Base-by-base conservation (phyloP, 2,888 invertebrate genomes). In the Lutraria lutraria region DNA sequence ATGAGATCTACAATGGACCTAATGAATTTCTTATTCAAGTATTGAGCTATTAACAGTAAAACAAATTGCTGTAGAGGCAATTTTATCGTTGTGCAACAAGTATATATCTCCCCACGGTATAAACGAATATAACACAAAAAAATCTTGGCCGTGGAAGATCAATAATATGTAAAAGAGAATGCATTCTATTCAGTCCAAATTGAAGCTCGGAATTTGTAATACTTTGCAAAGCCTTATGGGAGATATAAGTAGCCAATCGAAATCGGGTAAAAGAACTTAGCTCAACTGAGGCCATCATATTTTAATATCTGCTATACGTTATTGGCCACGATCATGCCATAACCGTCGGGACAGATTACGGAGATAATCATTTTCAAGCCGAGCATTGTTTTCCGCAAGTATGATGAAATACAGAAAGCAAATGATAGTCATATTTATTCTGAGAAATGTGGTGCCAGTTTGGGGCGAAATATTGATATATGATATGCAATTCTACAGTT, bases 211-310 rank as follows among this genome's bases (percentile, higher is more conserved):
- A 72, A 76, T 34, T 76, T 19, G 31, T 15, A 34, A 76, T 34
- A 34, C 34, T 76, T 76, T 76, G 34, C 76, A 76, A 31, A 31
- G 76, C 76, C 76, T 76, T 76, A 34, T 76, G 76, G 76, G 76
- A 31, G 15, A 34, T 15, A 76, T 34, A 19, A 16, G 15, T 16
- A 76, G 29, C 76, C 76, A 76, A 76, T 76, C 76, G 31, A 31
- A 76, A 76, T 76, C 19, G 19, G 31, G 76, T 31, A 31, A 34
- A 31, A 15, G 76, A 76, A 31, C 19, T 31, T 31, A 76, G 34
- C 31, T 76, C 76, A 16, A 76, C 34, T 31, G 76, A 12, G 76
- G 31, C 76, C 31, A 76, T 76, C 31, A 76, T 76, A 76, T 34
- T 19, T 29, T 76, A 76, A 19, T 84, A 52, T 84, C 72, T 72